These are phyloP conservation scores for Brachystomella parvula DNA, from an alignment of 1,140 invertebrate species.

Conservation along the genomic window DNA sequence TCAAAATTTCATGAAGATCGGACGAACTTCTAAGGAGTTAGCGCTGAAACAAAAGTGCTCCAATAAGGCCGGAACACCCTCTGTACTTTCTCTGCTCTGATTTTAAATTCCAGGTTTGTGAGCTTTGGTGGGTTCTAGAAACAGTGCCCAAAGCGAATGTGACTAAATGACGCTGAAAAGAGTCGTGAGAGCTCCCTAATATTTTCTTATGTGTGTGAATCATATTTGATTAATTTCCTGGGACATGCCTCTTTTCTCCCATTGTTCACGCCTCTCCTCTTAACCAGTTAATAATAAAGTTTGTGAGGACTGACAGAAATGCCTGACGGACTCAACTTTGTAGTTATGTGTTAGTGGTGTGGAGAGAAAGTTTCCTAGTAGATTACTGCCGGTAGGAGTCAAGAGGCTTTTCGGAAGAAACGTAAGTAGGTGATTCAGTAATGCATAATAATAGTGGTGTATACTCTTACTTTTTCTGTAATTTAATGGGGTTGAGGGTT, in stretches of 20 bases:
- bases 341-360: background rate
- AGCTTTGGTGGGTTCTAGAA: too few species aligned
- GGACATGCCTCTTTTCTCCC: background rate
- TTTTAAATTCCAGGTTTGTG: too few species aligned
- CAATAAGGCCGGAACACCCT: too few species aligned
- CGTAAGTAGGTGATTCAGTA: background rate
- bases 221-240: conserved; percentile 28
- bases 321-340: background rate
- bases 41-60: too few species aligned
- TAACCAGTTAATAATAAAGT: background rate
- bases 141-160: too few species aligned
- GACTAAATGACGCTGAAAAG: too few species aligned
- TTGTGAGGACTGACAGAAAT: background rate
- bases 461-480: background rate
- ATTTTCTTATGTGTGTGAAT: conserved; percentile 13
- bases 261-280: background rate
- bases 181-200: too few species aligned
- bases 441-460: background rate
- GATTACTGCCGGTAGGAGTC: too few species aligned
- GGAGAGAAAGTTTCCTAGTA: background rate
- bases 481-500: background rate
- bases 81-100: too few species aligned
- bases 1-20: too few species aligned
- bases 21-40: too few species aligned
- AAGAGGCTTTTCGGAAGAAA: background rate